Base-by-base conservation (phyloP, 2,888 invertebrate species). In the Brachypalpus laphriformis region DNA sequence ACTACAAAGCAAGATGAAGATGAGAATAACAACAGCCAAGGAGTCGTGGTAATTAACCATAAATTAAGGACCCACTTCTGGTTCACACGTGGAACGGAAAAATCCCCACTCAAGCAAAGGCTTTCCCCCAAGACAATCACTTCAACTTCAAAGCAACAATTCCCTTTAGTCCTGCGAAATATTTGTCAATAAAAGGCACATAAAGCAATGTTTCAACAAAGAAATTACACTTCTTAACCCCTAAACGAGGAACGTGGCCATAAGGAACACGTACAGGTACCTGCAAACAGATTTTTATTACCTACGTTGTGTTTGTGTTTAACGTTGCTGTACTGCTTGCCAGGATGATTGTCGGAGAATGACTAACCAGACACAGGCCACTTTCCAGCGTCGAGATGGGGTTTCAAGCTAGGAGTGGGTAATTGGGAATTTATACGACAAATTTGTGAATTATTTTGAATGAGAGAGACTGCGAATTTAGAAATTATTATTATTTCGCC, bases 371-470 rank as follows among this genome's bases (percentile, higher is more conserved):
- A 28, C 16, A 28, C 14, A 22, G 37, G 14, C 40, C 20, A 22
- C 34, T 57, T 34, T 9, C 5, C 34, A 31, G 11, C 9, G 9
- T 37, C 4, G 3, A 6, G 4, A 11, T 25, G 2, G 14, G 11
- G 2, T 16, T 6, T 5, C 8, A n/a, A n/a, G 34, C 14, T 11
- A 22, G 47, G 65, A 47, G 6, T 66, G 75, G 65, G 75, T 75
- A 75, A 75, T 75, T 75, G 75, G 37, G 47, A 75, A 56, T 56
- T 75, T 75, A 75, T 75, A 34, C 75, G 56, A 45, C 45, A 56
- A 65, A 57, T 75, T 75, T 45, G 47, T 51, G 75, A 75, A 66
- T 75, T 75, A 57, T 57, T 75, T 66, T 57, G 18, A 49, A 57
- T 16, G 18, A 31, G 40, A 47, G 57, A 31, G 28, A 20, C 45